phyloP scores from a whole-genome alignment of 2,113 vertebrate genomes.

The Engraulis encrasicolus region DNA sequence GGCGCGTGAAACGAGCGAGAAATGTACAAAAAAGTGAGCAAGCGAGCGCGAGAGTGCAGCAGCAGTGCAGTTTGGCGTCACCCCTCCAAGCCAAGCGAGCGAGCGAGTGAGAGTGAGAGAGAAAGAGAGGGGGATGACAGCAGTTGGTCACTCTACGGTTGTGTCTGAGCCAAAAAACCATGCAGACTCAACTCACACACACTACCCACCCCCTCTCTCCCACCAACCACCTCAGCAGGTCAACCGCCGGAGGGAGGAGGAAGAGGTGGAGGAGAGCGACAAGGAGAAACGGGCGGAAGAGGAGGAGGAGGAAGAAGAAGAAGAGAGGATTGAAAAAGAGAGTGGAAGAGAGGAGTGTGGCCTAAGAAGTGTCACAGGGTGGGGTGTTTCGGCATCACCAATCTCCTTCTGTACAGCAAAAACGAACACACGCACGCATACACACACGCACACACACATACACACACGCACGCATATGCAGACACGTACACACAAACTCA shows the following conservation, averaged over 20 bases:
- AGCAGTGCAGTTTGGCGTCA: slow-evolving; percentile 37
- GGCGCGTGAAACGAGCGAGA: slow-evolving; percentile 44
- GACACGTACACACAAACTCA: not conserved
- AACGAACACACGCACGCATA: slow-evolving; percentile 6
- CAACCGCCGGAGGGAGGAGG: slow-evolving; percentile 47
- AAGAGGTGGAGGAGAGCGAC: slow-evolving; percentile 41
- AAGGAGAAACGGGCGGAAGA: too few relatives aligned
- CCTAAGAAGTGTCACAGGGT: not conserved
- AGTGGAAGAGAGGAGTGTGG: not conserved
- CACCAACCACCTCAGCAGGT: slow-evolving; percentile 58
- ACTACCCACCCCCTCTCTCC: slow-evolving; percentile 59
- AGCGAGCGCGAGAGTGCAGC: slow-evolving; percentile 47
- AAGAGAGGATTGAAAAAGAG: not conserved
- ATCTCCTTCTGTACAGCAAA: slow-evolving; percentile 10
- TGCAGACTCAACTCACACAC: slow-evolving; percentile 57
- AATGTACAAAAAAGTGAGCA: slow-evolving; percentile 40
- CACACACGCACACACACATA: slow-evolving; percentile 30
- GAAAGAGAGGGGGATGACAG: slow-evolving; percentile 50
- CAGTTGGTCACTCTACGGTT: not conserved
- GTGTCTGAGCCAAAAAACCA: slow-evolving; percentile 50
- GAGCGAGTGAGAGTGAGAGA: too few relatives aligned
- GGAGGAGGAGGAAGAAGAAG: slow-evolving; percentile 46
- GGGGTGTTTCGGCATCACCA: slow-evolving; percentile 29
- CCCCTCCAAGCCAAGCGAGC: too few relatives aligned
- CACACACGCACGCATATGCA: slow-evolving; percentile 22